phyloP scores from a whole-genome alignment of 1,140 invertebrate genomes.

The Microplitis mediator region DNA sequence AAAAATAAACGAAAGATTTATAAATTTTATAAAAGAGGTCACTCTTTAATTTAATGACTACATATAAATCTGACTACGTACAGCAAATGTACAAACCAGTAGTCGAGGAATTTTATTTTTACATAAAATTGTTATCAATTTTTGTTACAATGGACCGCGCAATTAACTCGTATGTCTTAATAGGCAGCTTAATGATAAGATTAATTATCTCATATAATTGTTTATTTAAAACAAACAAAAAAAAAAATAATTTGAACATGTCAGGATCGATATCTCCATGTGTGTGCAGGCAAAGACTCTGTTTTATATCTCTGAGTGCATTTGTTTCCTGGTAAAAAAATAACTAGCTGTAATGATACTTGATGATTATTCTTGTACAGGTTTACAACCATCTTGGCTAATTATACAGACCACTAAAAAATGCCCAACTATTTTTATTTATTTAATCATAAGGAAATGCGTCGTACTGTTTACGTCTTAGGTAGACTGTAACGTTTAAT shows the following conservation, averaged over 20 bases:
- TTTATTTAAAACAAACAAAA: slow-evolving; percentile 1
- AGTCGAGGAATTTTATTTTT: too few species aligned
- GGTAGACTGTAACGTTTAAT: too few species aligned
- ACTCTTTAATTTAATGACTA: too few species aligned
- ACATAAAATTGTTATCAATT: too few species aligned
- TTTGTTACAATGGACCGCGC: too few species aligned
- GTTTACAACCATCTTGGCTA: not conserved
- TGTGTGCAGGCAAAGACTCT: slow-evolving; percentile 58
- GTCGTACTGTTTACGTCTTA: not conserved
- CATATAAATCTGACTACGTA: too few species aligned
- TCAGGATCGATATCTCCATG: slow-evolving; percentile 51
- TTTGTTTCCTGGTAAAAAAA: slow-evolving; percentile 34
- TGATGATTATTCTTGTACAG: not conserved
- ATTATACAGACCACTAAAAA: slow-evolving; percentile 45
- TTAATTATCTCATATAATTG: not conserved
- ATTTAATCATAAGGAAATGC: not conserved
- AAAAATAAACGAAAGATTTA: not conserved
- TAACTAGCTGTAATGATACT: not conserved
- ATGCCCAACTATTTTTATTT: slow-evolving; percentile 49
- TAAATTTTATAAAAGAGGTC: not conserved
- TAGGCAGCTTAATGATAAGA: not conserved
- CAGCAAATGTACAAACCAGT: too few species aligned
- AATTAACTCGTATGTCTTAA: too few species aligned
- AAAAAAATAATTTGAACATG: slow-evolving; percentile 28
- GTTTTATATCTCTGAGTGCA: slow-evolving; percentile 35